phyloP scores from a whole-genome alignment of 2,113 vertebrate genomes.

The Phasianus colchicus region DNA sequence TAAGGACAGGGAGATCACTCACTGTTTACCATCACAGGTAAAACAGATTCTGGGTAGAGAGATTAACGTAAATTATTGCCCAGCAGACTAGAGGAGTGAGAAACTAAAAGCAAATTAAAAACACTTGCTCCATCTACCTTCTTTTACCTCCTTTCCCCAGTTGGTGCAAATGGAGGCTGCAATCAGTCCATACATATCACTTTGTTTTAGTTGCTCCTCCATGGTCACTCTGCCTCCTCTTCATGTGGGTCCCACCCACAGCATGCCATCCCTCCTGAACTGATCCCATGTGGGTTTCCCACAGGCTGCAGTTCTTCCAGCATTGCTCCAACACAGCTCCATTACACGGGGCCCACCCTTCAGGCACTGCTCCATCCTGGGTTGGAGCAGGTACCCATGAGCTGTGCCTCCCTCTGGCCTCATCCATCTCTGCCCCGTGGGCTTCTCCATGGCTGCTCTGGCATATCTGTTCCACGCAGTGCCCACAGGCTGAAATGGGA shows the following conservation, averaged over 20 bases:
- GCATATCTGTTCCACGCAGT: neutral
- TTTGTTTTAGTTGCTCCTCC: neutral
- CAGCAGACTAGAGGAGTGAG: neutral
- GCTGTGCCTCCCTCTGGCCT: neutral
- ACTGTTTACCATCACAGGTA: neutral
- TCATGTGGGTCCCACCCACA: neutral
- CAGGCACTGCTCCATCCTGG: neutral
- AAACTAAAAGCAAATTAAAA: neutral
- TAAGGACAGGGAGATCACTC: neutral
- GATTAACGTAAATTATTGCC: neutral
- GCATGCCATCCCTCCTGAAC: neutral
- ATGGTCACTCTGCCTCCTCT: neutral
- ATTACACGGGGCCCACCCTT: too few species aligned
- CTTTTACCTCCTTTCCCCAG: neutral
- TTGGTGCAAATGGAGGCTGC: neutral
- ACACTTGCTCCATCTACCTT: neutral
- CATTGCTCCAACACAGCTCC: too few species aligned
- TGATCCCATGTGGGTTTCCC: neutral
- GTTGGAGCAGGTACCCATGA: neutral
- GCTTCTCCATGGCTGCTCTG: neutral
- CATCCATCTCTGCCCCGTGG: neutral
- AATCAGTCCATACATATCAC: neutral
- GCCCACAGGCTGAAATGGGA: neutral
- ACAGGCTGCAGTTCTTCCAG: neutral
- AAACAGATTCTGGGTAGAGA: neutral